Evolutionary conservation across 37 sponge, comb jelly and placozoan species (phyloP).

Genomic region (Axinella damicornis): DNA sequence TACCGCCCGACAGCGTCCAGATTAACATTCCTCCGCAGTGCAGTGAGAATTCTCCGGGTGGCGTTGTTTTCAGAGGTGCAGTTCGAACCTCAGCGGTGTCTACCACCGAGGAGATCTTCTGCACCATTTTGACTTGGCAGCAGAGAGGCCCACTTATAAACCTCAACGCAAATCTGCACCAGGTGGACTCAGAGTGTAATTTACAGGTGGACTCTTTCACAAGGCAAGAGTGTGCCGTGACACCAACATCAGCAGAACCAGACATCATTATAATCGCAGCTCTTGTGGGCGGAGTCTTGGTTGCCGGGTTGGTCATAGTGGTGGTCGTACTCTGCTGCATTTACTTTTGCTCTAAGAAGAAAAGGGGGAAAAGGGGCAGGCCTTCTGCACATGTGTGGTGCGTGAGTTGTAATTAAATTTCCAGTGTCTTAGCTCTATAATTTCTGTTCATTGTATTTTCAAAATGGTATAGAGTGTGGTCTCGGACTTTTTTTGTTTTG

Average conservation of each 20-base stretch:
- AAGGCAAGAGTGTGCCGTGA: slow-evolving; percentile 18
- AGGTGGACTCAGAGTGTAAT: background rate
- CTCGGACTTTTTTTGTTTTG: no score
- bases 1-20: background rate
- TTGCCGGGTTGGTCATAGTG: background rate
- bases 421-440: no score
- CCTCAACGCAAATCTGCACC: background rate
- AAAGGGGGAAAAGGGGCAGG: background rate
- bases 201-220: background rate
- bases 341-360: background rate
- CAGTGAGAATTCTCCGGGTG: slow-evolving; percentile 5
- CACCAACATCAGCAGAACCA: background rate
- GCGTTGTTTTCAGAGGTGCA: slow-evolving; percentile 6
- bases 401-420: no score
- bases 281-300: background rate
- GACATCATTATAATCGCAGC: background rate
- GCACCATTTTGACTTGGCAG: slow-evolving; percentile 24
- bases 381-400: background rate
- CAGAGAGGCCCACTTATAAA: background rate
- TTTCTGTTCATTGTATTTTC: no score
- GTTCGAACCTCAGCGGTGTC: background rate
- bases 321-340: background rate
- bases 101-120: slow-evolving; percentile 19
- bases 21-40: slow-evolving; percentile 1
- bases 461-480: no score